A percentile compares a stretch with the other conserved stretches of the same genome.
Conservation (phyloP, 2,113 vertebrate genomes). For the Syrrhaptes paradoxus region DNA sequence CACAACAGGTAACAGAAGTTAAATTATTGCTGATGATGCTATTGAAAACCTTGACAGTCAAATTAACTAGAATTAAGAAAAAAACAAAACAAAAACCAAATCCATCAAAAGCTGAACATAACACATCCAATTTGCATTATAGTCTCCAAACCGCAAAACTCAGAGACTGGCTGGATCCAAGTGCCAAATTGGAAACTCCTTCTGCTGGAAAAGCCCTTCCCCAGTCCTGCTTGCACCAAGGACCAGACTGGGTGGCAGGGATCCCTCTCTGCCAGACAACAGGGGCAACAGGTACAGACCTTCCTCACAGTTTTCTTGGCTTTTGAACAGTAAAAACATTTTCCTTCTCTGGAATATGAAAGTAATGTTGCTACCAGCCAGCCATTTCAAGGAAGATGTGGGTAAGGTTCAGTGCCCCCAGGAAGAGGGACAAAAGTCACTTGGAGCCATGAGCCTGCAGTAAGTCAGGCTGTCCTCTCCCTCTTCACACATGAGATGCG, state of each 20-base stretch:
- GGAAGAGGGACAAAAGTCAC: not conserved
- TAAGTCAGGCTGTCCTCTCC: not conserved
- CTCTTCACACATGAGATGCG: not conserved
- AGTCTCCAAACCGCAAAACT: not conserved
- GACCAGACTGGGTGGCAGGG: not conserved
- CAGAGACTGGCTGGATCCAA: not conserved
- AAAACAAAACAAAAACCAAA: not conserved
- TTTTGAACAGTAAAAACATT: not conserved
- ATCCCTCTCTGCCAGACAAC: not conserved
- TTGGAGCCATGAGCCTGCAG: not conserved
- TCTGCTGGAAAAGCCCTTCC: not conserved
- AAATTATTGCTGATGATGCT: conserved; percentile 21
- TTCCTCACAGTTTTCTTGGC: not conserved
- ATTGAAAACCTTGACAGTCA: conserved; percentile 44
- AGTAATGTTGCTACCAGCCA: not conserved
- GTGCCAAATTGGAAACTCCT: not conserved
- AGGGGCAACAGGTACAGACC: not conserved
- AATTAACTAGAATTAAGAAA: conserved; percentile 2
- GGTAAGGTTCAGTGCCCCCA: not conserved
- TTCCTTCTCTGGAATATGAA: not conserved
- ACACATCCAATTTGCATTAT: not conserved
- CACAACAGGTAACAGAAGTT: conserved; percentile 60
- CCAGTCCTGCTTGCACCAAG: not conserved
- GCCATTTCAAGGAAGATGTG: not conserved
- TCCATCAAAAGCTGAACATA: conserved; percentile 7